These are phyloP conservation scores for Nephila pilipes DNA, from an alignment of 1,140 invertebrate species.

Conservation along the genomic window DNA sequence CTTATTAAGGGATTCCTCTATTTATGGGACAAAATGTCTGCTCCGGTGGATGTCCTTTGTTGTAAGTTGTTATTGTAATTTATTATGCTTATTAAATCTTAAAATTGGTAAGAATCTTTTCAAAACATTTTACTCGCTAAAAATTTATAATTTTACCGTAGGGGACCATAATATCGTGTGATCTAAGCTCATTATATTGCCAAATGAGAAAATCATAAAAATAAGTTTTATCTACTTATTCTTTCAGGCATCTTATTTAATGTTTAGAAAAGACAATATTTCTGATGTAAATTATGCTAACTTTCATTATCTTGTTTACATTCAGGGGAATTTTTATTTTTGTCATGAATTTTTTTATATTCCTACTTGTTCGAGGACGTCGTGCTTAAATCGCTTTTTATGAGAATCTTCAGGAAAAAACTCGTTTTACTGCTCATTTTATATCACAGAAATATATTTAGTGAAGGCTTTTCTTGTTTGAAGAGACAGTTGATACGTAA, in stretches of 20 bases:
- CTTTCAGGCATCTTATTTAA: background rate
- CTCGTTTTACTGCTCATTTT: conserved; percentile 28
- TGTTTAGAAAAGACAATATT: conserved; percentile 15
- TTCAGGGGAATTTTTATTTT: conserved; percentile 34
- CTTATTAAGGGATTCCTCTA: no score
- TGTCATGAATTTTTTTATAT: conserved; percentile 12
- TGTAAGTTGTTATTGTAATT: no score
- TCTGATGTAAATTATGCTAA: conserved; percentile 15
- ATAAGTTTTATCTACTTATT: background rate
- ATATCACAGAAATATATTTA: conserved; percentile 32
- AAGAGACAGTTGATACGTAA: conserved; percentile 4
- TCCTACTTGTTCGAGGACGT: conserved; percentile 6
- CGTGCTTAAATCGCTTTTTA: conserved; percentile 40
- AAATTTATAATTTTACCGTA: no score
- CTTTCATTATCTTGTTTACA: conserved; percentile 53
- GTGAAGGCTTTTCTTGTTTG: conserved; percentile 49
- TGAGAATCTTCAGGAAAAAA: conserved; percentile 1
- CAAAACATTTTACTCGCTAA: no score
- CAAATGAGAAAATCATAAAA: background rate
- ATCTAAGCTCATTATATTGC: background rate
- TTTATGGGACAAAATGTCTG: no score
- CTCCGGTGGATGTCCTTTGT: no score
- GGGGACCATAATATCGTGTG: no score
- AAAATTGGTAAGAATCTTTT: no score
- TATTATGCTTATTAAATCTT: no score